Base-by-base conservation (phyloP, 2,888 invertebrate genomes). In the Lasioglossum zephyrum region DNA sequence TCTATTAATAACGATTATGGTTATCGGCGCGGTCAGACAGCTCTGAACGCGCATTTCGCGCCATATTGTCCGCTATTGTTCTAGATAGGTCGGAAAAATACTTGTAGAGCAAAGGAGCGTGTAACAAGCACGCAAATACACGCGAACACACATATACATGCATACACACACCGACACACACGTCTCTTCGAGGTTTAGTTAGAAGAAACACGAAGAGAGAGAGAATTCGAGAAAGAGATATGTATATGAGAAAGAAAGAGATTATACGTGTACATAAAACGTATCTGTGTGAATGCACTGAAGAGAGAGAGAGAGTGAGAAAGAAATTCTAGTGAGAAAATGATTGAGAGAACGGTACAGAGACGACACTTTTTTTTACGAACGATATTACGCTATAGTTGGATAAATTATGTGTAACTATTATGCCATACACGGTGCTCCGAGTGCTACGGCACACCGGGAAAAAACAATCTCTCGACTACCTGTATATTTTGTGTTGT, bases 391-490 rank as follows among this genome's bases (percentile, higher is more conserved):
- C 81, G 76, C 83, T 90, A 87, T 88, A 85, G 86, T 86, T 92
- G 90, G 87, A 77, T 88, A 86, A 91, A 91, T 90, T 91, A 88
- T 82, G 91, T 91, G 89, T 90, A 91, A 92, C 89, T 91, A 91
- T 90, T 92, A 92, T 91, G 92, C 41, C 90, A 93, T 91, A 90
- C 63, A 63, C 91, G 92, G 92, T 93, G 93, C 93, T 93, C 93
- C 92, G 92, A 92, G 94, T 94, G 94, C 94, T 91, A 93, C 91
- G 94, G 66, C 66, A 63, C 94, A 94, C 94, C 85, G 92, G 92
- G 93, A 77, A 91, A 92, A 86, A 82, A 84, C 88, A 86, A 91
- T 92, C 92, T 90, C 88, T 86, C 85, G 79, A 92, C 89, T 93
- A 93, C 90, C 92, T 93, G 93, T 93, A 93, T 90, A 92, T 92